A percentile compares a stretch with the other conserved stretches of the same genome.
Conservation (phyloP, 2,888 invertebrate genomes). For the Mimachlamys varia region DNA sequence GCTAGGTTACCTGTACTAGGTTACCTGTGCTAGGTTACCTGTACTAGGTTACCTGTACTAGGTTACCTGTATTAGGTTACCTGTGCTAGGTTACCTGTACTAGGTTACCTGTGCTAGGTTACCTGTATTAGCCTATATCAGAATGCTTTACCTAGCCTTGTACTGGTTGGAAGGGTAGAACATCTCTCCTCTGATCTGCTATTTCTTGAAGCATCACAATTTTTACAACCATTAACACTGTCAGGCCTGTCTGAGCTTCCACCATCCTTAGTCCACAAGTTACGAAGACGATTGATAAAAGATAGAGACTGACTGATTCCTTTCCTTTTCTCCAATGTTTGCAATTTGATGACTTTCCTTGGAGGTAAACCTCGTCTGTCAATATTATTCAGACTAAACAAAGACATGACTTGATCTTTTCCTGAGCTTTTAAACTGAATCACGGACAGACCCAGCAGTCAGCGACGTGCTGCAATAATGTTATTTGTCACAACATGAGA, state of each 20-base stretch:
- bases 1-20: too few relatives aligned
- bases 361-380: constrained; percentile 39
- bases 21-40: too few relatives aligned
- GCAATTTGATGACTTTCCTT: constrained; percentile 48
- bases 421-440: neutral
- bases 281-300: constrained; percentile 48
- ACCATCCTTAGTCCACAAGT: constrained; percentile 40
- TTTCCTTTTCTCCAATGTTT: constrained; percentile 52
- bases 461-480: neutral
- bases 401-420: constrained; percentile 40
- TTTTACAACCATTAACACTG: neutral
- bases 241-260: neutral
- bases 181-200: constrained; percentile 50
- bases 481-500: neutral
- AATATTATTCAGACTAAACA: constrained; percentile 37
- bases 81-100: too few relatives aligned
- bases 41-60: too few relatives aligned
- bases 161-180: constrained; percentile 63
- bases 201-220: neutral
- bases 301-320: constrained; percentile 49
- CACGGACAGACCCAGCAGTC: neutral
- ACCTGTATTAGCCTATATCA: too few relatives aligned
- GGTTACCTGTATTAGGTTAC: too few relatives aligned
- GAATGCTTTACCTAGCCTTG: constrained; percentile 53
- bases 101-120: too few relatives aligned